Percentiles rank a stretch among this genome's conserved stretches.
phyloP scores from a whole-genome alignment of 2,888 invertebrate genomes.

The Lasioglossum morio region DNA sequence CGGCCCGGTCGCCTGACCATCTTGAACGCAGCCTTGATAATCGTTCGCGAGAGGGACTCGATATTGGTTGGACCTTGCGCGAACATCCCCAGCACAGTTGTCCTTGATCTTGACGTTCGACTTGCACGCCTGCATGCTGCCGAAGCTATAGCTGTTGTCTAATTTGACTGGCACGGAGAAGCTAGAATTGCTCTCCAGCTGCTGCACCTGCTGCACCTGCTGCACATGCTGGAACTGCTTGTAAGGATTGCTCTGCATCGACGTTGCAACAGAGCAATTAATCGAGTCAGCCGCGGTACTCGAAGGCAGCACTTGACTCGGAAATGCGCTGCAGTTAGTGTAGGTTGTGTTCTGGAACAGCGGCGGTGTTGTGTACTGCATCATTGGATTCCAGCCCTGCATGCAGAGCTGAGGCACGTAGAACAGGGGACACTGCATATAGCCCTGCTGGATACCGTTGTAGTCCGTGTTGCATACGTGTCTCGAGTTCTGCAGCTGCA shows the following conservation, averaged over 20 bases:
- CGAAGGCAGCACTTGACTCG: constrained; percentile 42
- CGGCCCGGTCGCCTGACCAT: constrained; percentile 32
- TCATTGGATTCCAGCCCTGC: constrained; percentile 65
- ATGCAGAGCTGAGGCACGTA: constrained; percentile 54
- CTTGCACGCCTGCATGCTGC: constrained; percentile 33
- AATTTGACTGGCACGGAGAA: constrained; percentile 40
- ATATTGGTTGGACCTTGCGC: constrained; percentile 46
- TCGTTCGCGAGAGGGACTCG: constrained; percentile 38
- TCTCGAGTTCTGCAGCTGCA: constrained; percentile 50
- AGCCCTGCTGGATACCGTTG: constrained; percentile 49
- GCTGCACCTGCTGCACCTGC: constrained; percentile 43
- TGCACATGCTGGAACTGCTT: constrained; percentile 50
- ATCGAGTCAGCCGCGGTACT: constrained; percentile 23
- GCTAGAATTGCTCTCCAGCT: constrained; percentile 24
- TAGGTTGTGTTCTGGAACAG: constrained; percentile 53
- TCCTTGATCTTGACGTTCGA: constrained; percentile 44
- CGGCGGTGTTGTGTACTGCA: constrained; percentile 46
- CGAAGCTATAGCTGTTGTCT: constrained; percentile 44
- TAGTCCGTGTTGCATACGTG: constrained; percentile 39
- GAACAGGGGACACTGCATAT: constrained; percentile 45
- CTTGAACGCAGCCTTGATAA: constrained; percentile 47
- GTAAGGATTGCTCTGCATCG: constrained; percentile 40
- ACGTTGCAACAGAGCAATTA: constrained; percentile 27
- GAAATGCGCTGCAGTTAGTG: constrained; percentile 33
- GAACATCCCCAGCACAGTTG: constrained; percentile 22